Evolutionary conservation across 2,113 vertebrate genomes (phyloP).

Genomic region (Laticauda laticaudata): DNA sequence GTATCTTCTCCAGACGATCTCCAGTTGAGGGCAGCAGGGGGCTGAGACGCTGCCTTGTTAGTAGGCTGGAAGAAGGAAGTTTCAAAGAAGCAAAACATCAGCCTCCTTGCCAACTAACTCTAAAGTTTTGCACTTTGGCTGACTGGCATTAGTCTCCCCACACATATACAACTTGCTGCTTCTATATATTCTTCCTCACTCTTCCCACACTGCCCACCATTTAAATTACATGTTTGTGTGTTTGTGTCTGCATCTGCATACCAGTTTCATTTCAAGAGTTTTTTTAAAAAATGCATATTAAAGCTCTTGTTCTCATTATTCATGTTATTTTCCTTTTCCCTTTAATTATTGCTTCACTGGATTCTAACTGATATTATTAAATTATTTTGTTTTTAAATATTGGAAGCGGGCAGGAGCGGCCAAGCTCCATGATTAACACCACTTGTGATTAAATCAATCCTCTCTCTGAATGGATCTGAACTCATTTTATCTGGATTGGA

Average conservation of each 20-base stretch:
- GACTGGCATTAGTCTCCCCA: not conserved
- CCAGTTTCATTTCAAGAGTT: not conserved
- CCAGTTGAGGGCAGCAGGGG: not conserved
- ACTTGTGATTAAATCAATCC: not conserved
- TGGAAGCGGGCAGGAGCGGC: not conserved
- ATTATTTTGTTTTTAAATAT: not conserved
- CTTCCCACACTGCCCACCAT: not conserved
- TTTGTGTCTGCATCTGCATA: not conserved
- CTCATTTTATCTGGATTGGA: not conserved
- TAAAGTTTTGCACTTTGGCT: not conserved
- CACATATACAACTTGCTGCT: not conserved
- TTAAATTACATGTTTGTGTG: not conserved
- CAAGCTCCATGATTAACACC: not conserved
- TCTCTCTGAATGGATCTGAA: not conserved
- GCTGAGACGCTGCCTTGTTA: not conserved
- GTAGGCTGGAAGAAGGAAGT: not conserved
- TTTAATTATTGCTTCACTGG: not conserved
- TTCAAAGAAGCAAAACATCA: not conserved
- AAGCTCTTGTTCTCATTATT: not conserved
- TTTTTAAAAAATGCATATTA: not conserved
- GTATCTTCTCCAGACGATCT: not conserved
- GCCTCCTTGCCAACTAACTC: not conserved
- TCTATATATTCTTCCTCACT: not conserved
- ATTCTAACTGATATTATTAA: not conserved
- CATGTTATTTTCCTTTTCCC: not conserved